Conservation (phyloP, 2,888 invertebrate species). For the Danaus chrysippus region DNA sequence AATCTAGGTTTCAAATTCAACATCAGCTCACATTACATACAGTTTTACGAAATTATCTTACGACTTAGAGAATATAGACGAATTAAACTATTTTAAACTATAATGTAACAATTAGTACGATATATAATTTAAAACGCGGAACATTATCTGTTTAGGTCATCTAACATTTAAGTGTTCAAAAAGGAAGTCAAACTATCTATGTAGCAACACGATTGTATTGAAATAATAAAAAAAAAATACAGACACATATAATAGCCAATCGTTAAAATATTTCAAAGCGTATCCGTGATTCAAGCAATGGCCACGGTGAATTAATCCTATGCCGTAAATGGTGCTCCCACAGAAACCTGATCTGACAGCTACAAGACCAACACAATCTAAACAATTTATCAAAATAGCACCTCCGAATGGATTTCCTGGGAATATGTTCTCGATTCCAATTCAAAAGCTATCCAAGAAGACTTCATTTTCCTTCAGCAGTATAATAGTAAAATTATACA, state of each 20-base stretch:
- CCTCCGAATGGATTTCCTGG: constrained; percentile 73
- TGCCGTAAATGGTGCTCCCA: constrained; percentile 64
- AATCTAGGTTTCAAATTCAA: constrained; percentile 13
- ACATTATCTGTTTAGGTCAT: no score
- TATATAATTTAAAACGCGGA: no score
- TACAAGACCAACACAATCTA: constrained; percentile 63
- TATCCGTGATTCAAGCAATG: constrained; percentile 47
- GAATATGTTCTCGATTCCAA: constrained; percentile 24
- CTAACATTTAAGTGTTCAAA: no score
- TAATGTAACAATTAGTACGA: no score
- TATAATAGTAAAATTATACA: constrained; percentile 5
- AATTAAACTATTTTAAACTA: no score
- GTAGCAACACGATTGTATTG: constrained; percentile 31
- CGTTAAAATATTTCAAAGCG: constrained; percentile 37
- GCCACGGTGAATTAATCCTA: constrained; percentile 66
- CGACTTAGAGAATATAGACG: no score
- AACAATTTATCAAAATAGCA: constrained; percentile 70
- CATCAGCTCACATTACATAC: constrained; percentile 2
- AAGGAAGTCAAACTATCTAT: constrained; percentile 18
- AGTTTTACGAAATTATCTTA: not conserved
- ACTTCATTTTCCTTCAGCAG: constrained; percentile 11
- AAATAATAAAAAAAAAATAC: constrained; percentile 35
- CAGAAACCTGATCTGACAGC: constrained; percentile 68
- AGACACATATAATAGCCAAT: constrained; percentile 33
- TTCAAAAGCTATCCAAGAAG: constrained; percentile 25